Base-by-base conservation (phyloP, 2,113 vertebrate genomes). In the Pseudopodoces humilis region DNA sequence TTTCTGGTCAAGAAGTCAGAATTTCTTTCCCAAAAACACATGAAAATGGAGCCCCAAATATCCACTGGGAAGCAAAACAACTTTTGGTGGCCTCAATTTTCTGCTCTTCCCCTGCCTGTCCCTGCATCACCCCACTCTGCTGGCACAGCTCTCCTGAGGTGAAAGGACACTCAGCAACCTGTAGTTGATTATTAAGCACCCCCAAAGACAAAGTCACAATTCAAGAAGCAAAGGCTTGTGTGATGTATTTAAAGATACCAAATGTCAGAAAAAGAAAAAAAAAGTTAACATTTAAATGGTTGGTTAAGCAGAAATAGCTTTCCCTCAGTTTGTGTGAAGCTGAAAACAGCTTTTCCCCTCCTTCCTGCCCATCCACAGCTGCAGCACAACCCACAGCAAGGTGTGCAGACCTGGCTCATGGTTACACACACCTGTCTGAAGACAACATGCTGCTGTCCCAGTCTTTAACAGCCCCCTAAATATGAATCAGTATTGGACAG, bases 401-500 rank as follows among this genome's bases (percentile, higher is more conserved):
- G 18, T 44, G 68, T 62, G 44, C 60, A 84, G 4, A 24, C 9
- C 56, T 21, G 16, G 13, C 24, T 46, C 44, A 11, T 9, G 15
- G 3, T 11, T 2, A 39, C 28, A 64, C 31, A 37, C 14, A 4
- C 20, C 35, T 41, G 13, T 19, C 77, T 55, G 63, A 20, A 37
- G 6, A 43, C 20, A 75, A 28, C 21, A 7, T 3, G 16, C 43
- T 59, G 15, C 5, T 56, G 31, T 37, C 64, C 10, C 37, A 43
- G 63, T 0, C 30, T n/a, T 17, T 19, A 27, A 7, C 35, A 65
- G 72, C 17, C 43, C 53, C 35, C 31, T 11, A 49, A 83, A 15
- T 1, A 28, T 1, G 2, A 82, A 19, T 1, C 22, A 52, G 0
- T 3, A 10, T 0, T 4, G 49, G n/a, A 18, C 0, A 33, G 39